phyloP scores from a whole-genome alignment of 2,888 invertebrate genomes.

The Gisinianus flammeolus region DNA sequence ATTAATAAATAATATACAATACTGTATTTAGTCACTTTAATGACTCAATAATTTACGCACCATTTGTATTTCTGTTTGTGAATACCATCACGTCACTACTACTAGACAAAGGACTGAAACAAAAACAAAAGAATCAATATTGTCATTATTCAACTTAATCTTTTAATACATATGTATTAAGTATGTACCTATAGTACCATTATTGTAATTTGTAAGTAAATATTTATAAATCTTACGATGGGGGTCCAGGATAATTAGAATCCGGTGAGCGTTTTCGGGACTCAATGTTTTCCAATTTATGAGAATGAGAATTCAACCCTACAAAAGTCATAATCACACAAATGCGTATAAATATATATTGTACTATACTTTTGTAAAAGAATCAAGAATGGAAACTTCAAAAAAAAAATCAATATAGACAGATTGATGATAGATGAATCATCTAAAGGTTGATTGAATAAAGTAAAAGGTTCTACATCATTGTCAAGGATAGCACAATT shows the following conservation, averaged over 20 bases:
- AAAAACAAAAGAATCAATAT: neutral
- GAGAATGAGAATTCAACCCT: conserved; percentile 38
- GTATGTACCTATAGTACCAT: neutral
- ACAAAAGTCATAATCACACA: neutral
- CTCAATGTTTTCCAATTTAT: conserved; percentile 35
- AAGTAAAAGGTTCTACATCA: too few relatives aligned
- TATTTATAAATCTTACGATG: conserved; percentile 17
- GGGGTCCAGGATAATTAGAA: conserved; percentile 29
- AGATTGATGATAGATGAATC: too few relatives aligned
- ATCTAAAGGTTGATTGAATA: too few relatives aligned
- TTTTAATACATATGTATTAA: neutral
- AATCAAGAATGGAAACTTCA: neutral
- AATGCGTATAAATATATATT: neutral
- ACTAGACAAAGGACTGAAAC: conserved; percentile 28
- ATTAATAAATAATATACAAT: too few relatives aligned
- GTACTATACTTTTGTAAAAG: neutral
- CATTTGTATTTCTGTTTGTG: too few relatives aligned
- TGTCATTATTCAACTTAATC: neutral
- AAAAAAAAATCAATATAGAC: neutral
- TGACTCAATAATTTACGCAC: too few relatives aligned
- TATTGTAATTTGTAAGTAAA: neutral
- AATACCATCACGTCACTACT: conserved; percentile 34
- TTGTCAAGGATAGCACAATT: too few relatives aligned
- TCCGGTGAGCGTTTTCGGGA: conserved; percentile 34
- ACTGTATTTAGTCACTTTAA: too few relatives aligned